Evolutionary conservation across 2,888 invertebrate genomes (phyloP), one percentile per base, ranked within the genome.

Genomic region (Drosophila pseudotalamancana): DNA sequence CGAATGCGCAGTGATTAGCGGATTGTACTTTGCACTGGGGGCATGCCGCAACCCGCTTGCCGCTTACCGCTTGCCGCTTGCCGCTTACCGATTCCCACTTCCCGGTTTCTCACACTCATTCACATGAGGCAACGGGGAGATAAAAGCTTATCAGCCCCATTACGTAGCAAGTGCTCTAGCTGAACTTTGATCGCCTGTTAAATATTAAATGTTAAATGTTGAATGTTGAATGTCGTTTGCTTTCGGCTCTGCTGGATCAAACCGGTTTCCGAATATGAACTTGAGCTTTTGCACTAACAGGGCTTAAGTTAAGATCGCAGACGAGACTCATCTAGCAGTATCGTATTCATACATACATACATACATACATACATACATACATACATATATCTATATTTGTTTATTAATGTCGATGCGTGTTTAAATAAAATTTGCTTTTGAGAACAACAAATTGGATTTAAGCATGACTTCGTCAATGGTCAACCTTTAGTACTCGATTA

Each of bases 81-180:
- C 21, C n/a, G 9, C 32, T n/a, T 27, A 4, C 32, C 32, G 27
- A 12, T 21, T 5, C 8, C 16, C 32, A 18, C 18, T 39, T 21
- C 25, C 16, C 14, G n/a, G 6, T 34, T 25, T 12, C 25, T 16
- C 37, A 8, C 29, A 14, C 32, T 37, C 48, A 60, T 46, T 53
- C 55, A 56, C 21, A 48, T 40, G 27, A 12, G 35, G 40, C 39
- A 60, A 21, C 46, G 46, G 23, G 50, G 39, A 37, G 60, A 74
- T 57, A 62, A 56, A 25, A 21, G 29, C 79, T 66, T 67, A 77
- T 77, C 77, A 16, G 61, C 53, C 9, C 40, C 31, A 75, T 75
- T 79, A 79, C 83, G 83, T 78, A 72, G 82, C 45, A 43, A 54
- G 23, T 14, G 53, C 40, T 32, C 29, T 35, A 49, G 40, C 29